Base-by-base conservation (phyloP, 2,888 invertebrate genomes). In the Andrena flavipes region DNA sequence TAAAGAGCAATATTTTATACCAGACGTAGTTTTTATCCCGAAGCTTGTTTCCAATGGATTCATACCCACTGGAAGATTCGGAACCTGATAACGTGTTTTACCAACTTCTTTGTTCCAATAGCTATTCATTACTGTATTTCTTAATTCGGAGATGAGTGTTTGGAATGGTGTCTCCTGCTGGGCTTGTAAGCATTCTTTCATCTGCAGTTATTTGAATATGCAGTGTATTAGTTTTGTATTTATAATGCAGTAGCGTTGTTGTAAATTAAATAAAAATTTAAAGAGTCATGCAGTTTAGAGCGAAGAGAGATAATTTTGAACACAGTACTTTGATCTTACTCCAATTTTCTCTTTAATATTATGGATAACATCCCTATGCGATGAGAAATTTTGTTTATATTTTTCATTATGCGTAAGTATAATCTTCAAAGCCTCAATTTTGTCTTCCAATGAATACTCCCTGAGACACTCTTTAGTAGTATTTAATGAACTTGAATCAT, bases 91-190 rank as follows among this genome's bases (percentile, higher is more conserved):
- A 65, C 93, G 91, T 13, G 90, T 87, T 89, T 91, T 94, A 35
- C 95, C 95, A 20, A 95, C 81, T 84, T 94, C 91, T 84, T 93
- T 92, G 67, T 94, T 93, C 94, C 95, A 95, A 77, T 94, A 95
- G 16, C 94, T 94, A 48, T 91, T 91, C 85, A 94, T 95, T n/a
- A 94, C 90, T 1, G 95, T 95, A 82, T 95, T 94, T 86, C 92
- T 93, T 65, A 95, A 90, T 84, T 95, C 95, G 7, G 91, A 91
- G n/a, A 94, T 91, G 29, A 95, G 82, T 51, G 94, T 93, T 89
- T 94, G 94, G 84, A 94, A 95, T 86, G 94, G 91, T n/a, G 94
- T 94, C 85, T 92, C 89, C 13, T 92, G 87, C 2, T 93, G 90
- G n/a, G 93, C 94, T 68, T 90, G 90, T 54, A 95, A 77, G 70